Conservation (phyloP, 1,140 invertebrate genomes). For the Charaxes varanes region DNA sequence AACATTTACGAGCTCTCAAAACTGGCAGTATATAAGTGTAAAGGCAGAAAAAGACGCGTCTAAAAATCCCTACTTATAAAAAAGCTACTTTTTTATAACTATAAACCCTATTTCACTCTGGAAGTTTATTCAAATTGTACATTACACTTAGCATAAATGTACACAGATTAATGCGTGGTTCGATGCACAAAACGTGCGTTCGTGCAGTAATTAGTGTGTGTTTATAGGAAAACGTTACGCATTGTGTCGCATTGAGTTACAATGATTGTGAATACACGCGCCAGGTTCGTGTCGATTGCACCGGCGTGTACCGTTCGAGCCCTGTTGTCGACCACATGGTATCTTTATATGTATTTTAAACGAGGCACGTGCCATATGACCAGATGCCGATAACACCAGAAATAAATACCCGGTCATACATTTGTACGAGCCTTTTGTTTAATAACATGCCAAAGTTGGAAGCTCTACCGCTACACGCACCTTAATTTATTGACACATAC, state of each 20-base stretch:
- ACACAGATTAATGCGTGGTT: background rate
- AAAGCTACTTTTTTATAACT: too few species aligned
- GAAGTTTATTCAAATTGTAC: too few species aligned
- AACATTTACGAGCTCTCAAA: too few species aligned
- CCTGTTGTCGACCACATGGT: conserved; percentile 23
- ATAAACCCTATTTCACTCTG: too few species aligned
- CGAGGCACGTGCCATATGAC: conserved; percentile 22
- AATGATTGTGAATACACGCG: conserved; percentile 15
- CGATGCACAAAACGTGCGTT: conserved; percentile 1
- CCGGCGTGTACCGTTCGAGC: conserved; percentile 22
- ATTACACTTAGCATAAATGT: background rate
- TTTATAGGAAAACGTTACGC: conserved; percentile 21
- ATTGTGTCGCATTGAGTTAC: conserved; percentile 3
- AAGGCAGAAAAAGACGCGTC: too few species aligned
- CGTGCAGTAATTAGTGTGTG: conserved; percentile 11
- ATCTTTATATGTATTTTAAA: conserved; percentile 29
- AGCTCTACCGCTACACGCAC: conserved; percentile 12
- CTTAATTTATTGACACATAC: too few species aligned
- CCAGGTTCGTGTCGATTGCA: conserved; percentile 22
- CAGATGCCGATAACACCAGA: conserved; percentile 23
- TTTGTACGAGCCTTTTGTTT: conserved; percentile 26
- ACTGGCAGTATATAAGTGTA: too few species aligned
- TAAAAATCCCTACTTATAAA: too few species aligned
- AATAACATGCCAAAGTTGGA: conserved; percentile 21
- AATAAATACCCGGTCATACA: conserved; percentile 24